A percentile compares a stretch with the other conserved stretches of the same genome.
Evolutionary conservation across 2,113 vertebrate species (phyloP).

Genomic region (Solea solea): DNA sequence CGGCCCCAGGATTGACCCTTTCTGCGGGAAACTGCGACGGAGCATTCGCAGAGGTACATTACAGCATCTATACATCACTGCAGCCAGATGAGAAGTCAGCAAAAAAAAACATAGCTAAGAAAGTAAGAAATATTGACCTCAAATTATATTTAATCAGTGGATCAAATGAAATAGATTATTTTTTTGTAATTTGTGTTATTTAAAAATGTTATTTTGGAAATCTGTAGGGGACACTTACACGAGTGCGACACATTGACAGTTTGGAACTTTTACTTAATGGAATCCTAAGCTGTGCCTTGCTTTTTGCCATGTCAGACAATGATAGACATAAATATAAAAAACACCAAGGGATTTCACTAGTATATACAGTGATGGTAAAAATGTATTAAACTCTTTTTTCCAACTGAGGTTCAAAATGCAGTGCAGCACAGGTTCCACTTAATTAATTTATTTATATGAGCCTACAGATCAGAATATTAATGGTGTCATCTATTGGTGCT

Average conservation of each 20-base stretch:
- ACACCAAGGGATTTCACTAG: too few species aligned
- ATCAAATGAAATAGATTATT: too few species aligned
- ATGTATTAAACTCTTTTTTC: too few species aligned
- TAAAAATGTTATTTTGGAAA: neutral
- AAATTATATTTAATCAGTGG: too few species aligned
- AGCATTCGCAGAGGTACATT: conserved; percentile 90
- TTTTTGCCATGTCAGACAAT: neutral
- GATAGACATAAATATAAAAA: too few species aligned
- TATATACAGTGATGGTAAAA: too few species aligned
- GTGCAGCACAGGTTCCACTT: too few species aligned
- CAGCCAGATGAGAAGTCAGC: neutral
- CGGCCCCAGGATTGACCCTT: conserved; percentile 86
- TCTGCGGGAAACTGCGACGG: conserved; percentile 89
- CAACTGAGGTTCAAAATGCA: too few species aligned
- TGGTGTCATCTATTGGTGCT: too few species aligned
- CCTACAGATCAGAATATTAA: too few species aligned
- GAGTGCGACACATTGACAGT: neutral
- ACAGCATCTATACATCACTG: neutral
- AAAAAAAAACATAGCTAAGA: neutral
- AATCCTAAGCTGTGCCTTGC: neutral
- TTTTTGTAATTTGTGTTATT: neutral
- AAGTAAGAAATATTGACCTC: neutral
- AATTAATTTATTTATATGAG: too few species aligned
- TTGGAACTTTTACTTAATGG: neutral
- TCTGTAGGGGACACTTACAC: neutral